Evolutionary conservation across 2,113 vertebrate genomes (phyloP), one percentile per base, ranked within the genome.

Genomic region (Clupea harengus): DNA sequence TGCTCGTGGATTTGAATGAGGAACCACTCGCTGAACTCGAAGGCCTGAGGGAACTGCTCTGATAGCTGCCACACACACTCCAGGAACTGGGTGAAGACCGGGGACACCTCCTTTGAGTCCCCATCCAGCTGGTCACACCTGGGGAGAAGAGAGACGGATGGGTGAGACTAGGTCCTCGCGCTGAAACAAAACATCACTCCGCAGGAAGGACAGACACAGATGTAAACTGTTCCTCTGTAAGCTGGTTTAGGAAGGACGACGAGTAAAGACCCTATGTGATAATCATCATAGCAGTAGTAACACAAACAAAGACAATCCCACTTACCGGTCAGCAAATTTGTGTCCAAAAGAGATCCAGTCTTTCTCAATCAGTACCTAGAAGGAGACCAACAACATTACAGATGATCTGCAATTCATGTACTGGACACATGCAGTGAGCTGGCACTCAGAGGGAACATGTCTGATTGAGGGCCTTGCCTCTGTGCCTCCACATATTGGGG

Each of bases 331-430:
- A 87, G 97, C 96, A 96, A 98, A 99, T 91, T 99, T 99, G 93
- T 99, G 98, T 50, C 98, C 98, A 91, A 99, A 99, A 17, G 98
- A 97, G 92, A 99, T 98, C 98, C 98, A 99, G 91, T 99, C 98
- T 92, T 99, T 99, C 92, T 99, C 97, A 88, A 99, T 97, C 92
- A 99, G 95, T 85, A 99, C 97, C 98, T 99, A 49, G 89, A 82
- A 18, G 82, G 87, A 90, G 88, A 87, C 1, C 18, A 52, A 3
- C 72, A 78, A 39, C 72, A 39, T 39, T 39, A 39, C 1, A 39
- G 32, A 78, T 75, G 25, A 72, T 72, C 25, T 39, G 9, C 11
- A 2, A 28, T 28, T 10, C 64, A 75, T 75, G 2, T 28, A 11
- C 64, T 25, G n/a, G 64, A 67, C 64, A 67, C 25, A 28, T 8